Conservation (phyloP, 2,888 invertebrate species). For the Dicycla oo region DNA sequence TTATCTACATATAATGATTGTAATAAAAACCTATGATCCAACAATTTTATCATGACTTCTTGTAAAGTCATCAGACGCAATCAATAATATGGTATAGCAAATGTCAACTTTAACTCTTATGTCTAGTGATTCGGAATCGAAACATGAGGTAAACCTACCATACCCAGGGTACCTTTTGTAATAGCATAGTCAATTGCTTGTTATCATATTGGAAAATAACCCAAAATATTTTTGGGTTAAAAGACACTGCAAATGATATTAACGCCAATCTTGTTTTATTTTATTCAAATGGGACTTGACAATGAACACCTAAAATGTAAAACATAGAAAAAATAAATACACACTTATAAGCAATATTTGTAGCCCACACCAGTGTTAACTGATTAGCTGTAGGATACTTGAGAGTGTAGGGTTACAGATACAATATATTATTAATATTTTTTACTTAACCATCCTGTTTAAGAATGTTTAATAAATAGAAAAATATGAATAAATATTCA, state of each 20-base stretch:
- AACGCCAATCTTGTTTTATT: background rate
- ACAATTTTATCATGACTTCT: slow-evolving; percentile 10
- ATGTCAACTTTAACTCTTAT: background rate
- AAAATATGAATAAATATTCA: no score
- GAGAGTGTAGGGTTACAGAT: no score
- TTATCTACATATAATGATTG: slow-evolving; percentile 23
- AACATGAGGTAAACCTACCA: no score
- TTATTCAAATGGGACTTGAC: background rate
- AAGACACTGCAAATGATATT: background rate
- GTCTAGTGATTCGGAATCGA: no score
- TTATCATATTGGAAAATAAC: no score
- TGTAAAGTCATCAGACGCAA: background rate
- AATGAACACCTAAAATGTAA: background rate
- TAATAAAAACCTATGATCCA: background rate
- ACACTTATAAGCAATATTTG: no score
- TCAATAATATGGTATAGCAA: background rate
- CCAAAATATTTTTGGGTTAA: no score
- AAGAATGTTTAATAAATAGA: background rate
- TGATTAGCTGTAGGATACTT: background rate
- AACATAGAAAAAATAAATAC: background rate
- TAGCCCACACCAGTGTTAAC: background rate
- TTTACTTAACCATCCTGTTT: background rate
- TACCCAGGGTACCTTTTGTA: no score
- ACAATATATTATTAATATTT: no score
- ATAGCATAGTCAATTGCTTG: no score